Percentiles rank a stretch among this genome's conserved stretches.
phyloP scores from a whole-genome alignment of 2,113 vertebrate species.

The Melanotaenia duboulayi region DNA sequence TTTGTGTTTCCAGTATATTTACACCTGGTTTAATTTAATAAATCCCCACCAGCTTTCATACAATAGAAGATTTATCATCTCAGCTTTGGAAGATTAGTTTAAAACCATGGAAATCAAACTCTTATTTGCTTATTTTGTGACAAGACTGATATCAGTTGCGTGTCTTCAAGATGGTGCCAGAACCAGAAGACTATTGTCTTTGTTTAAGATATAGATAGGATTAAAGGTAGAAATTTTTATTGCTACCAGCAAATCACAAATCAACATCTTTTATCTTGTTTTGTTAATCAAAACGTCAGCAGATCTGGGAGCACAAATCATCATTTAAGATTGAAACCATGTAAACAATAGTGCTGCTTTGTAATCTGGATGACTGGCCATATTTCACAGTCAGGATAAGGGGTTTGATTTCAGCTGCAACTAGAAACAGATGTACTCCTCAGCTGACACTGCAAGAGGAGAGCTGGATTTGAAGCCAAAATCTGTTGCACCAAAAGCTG shows the following conservation, averaged over 20 bases:
- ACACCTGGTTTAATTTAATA: slow-evolving; percentile 2
- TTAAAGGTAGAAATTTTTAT: neutral
- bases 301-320: slow-evolving; percentile 31
- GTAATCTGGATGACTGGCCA: slow-evolving; percentile 34
- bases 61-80: neutral
- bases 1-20: neutral
- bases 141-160: neutral
- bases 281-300: neutral
- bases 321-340: slow-evolving; percentile 3
- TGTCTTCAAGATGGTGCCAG: neutral
- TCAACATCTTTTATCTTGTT: neutral
- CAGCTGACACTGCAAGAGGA: slow-evolving; percentile 37
- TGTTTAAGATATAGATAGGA: neutral
- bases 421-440: slow-evolving; percentile 52
- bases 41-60: neutral
- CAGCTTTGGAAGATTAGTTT: neutral
- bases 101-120: neutral
- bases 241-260: slow-evolving; percentile 1
- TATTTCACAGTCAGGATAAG: slow-evolving; percentile 42
- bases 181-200: neutral
- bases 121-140: neutral
- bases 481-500: slow-evolving; percentile 35
- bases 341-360: slow-evolving; percentile 22
- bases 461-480: slow-evolving; percentile 33
- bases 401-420: slow-evolving; percentile 40